Evolutionary conservation across 2,797 vertebrate genomes (phyloP).

Genomic region (Nannoperca australis): DNA sequence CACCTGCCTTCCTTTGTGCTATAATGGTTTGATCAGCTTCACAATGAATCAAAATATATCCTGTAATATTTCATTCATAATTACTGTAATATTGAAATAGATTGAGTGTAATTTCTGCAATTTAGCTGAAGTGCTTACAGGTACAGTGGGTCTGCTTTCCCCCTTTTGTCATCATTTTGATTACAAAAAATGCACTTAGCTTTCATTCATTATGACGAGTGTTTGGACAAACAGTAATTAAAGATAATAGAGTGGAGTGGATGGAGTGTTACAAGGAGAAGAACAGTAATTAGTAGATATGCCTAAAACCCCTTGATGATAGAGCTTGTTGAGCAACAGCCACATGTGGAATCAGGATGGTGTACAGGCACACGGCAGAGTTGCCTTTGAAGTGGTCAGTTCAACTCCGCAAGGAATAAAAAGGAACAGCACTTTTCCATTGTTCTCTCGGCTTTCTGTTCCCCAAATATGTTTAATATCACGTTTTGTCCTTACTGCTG

Average conservation of each 20-base stretch:
- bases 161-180: conserved; percentile 27
- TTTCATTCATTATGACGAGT: conserved; percentile 34
- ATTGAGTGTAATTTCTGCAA: conserved; percentile 46
- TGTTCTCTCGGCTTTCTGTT: conserved; percentile 59
- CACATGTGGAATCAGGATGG: conserved; percentile 67
- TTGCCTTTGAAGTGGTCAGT: conserved; percentile 79
- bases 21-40: conserved; percentile 28
- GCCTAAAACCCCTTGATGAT: conserved; percentile 61
- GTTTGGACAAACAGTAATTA: conserved; percentile 67
- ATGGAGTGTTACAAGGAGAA: conserved; percentile 48
- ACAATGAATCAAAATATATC: conserved; percentile 23
- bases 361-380: conserved; percentile 41
- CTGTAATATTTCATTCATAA: conserved; percentile 52
- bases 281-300: conserved; percentile 68
- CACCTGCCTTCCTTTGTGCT: conserved; percentile 22
- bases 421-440: conserved; percentile 48
- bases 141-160: conserved; percentile 23
- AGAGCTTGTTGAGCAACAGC: conserved; percentile 56
- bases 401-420: conserved; percentile 59
- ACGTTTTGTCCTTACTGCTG: conserved; percentile 44
- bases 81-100: conserved; percentile 43
- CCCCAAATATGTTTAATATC: conserved; percentile 53
- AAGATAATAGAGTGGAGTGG: conserved; percentile 35
- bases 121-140: conserved; percentile 36
- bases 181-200: conserved; percentile 34